A percentile compares a stretch with the other conserved stretches of the same genome.
These are phyloP conservation scores for rat (Rattus norvegicus) DNA, from an alignment of 2,113 vertebrate species.

Conservation along the genomic window DNA sequence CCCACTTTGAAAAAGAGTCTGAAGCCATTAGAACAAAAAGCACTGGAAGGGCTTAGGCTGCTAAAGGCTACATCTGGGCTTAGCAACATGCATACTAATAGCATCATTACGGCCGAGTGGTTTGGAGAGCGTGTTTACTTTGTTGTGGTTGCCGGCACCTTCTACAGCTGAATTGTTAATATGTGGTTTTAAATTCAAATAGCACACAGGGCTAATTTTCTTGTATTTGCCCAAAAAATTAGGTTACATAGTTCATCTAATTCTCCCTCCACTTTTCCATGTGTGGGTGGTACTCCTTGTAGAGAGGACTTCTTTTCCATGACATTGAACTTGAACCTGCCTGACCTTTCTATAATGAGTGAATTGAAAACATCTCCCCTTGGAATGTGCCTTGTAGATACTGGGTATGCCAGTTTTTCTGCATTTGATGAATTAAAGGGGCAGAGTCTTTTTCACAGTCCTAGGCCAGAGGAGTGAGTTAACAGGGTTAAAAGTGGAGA, in stretches of 20 bases:
- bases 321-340: conserved; percentile 99
- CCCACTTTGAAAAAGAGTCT: conserved; percentile 89
- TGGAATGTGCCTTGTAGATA: conserved; percentile 97
- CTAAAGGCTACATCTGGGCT: conserved; percentile 97
- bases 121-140: conserved; percentile 95
- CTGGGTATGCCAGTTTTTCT: conserved; percentile 89
- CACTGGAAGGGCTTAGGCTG: conserved; percentile 92
- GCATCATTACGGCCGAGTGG: conserved; percentile 95
- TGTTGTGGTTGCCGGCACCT: conserved; percentile 94
- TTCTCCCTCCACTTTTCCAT: conserved; percentile 92
- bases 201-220: conserved; percentile 95
- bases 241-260: conserved; percentile 94
- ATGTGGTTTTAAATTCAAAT: conserved; percentile 95
- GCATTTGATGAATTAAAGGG: conserved; percentile 95
- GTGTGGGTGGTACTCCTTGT: conserved; percentile 94
- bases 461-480: conserved; percentile 85
- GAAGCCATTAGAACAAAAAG: conserved; percentile 92
- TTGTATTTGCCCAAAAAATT: conserved; percentile 95
- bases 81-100: conserved; percentile 98
- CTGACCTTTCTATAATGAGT: conserved; percentile 98
- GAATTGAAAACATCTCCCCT: conserved; percentile 99
- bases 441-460: conserved; percentile 88
- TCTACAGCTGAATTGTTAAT: conserved; percentile 94
- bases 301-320: conserved; percentile 94
- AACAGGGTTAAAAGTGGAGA: conserved; percentile 60